phyloP scores from a whole-genome alignment of 2,113 vertebrate species.

The Siphamia tubifer region DNA sequence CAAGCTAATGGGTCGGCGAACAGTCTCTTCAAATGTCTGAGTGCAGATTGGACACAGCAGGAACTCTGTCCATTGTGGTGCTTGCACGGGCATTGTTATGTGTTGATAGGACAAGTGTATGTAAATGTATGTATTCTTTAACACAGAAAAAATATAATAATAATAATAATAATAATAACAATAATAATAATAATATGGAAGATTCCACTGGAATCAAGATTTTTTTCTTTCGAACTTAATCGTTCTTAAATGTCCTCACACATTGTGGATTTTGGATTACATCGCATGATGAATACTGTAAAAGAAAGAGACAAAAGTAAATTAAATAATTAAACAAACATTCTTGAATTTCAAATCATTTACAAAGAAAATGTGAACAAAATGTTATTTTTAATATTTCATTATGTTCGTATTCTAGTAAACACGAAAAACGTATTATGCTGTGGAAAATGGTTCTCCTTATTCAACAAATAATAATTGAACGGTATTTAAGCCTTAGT shows the following conservation, averaged over 20 bases:
- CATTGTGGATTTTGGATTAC: conserved; percentile 94
- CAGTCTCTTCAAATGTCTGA: conserved; percentile 97
- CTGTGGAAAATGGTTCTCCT: no score
- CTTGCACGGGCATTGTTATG: conserved; percentile 98
- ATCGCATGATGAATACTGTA: conserved; percentile 94
- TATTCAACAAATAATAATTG: not conserved
- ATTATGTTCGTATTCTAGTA: no score
- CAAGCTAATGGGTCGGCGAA: conserved; percentile 96
- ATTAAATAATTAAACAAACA: not conserved
- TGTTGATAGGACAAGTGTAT: conserved; percentile 76
- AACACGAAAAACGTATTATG: no score
- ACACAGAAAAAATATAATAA: conserved; percentile 82
- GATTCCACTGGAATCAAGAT: conserved; percentile 99
- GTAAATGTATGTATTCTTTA: conserved; percentile 72
- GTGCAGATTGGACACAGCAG: conserved; percentile 99
- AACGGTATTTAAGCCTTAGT: no score
- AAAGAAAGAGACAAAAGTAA: conserved; percentile 58
- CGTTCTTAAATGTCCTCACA: conserved; percentile 92
- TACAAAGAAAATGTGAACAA: no score
- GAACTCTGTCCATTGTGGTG: conserved; percentile 99
- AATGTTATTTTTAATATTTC: no score
- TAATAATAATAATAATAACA: conserved; percentile 63
- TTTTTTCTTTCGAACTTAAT: conserved; percentile 79
- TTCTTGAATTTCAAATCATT: no score
- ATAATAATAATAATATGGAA: conserved; percentile 88